These are phyloP conservation scores for Semicossyphus pulcher DNA, from an alignment of 2,113 vertebrate genomes.

Conservation along the genomic window DNA sequence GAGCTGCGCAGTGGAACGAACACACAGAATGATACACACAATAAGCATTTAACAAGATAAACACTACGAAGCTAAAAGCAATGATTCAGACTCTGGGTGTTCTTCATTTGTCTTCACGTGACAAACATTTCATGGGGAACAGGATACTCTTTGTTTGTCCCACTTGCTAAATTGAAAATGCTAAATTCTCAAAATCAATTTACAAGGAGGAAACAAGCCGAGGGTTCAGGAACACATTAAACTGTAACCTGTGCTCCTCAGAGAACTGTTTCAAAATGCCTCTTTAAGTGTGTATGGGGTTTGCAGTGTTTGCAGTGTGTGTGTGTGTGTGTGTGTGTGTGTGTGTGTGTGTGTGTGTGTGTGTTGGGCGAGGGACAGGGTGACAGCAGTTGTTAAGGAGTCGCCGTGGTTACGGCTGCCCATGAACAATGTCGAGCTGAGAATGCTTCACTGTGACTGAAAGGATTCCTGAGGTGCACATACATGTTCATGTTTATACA, in stretches of 20 bases:
- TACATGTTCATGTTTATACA: slow-evolving; percentile 21
- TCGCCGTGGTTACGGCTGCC: slow-evolving; percentile 76
- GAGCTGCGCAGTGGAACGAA: too few relatives aligned
- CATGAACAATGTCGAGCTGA: slow-evolving; percentile 67
- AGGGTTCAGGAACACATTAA: too few relatives aligned
- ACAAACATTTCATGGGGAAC: too few relatives aligned
- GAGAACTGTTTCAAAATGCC: slow-evolving; percentile 22
- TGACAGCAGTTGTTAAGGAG: slow-evolving; percentile 76
- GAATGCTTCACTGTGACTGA: slow-evolving; percentile 63
- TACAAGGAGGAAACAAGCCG: too few relatives aligned
- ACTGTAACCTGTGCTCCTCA: not conserved
- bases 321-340: slow-evolving; percentile 6
- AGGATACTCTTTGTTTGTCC: too few relatives aligned
- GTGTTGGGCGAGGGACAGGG: slow-evolving; percentile 39
- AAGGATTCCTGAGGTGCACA: slow-evolving; percentile 51
- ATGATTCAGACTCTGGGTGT: too few relatives aligned
- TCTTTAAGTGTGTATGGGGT: slow-evolving; percentile 3
- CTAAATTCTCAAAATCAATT: too few relatives aligned
- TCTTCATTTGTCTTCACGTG: too few relatives aligned
- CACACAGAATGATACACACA: too few relatives aligned
- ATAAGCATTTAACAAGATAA: too few relatives aligned
- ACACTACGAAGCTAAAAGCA: too few relatives aligned
- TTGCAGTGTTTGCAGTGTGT: slow-evolving; percentile 22
- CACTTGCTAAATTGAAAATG: too few relatives aligned
- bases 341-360: not conserved